Conservation (phyloP, 2,797 vertebrate genomes). For the Halcyon chelicuti region DNA sequence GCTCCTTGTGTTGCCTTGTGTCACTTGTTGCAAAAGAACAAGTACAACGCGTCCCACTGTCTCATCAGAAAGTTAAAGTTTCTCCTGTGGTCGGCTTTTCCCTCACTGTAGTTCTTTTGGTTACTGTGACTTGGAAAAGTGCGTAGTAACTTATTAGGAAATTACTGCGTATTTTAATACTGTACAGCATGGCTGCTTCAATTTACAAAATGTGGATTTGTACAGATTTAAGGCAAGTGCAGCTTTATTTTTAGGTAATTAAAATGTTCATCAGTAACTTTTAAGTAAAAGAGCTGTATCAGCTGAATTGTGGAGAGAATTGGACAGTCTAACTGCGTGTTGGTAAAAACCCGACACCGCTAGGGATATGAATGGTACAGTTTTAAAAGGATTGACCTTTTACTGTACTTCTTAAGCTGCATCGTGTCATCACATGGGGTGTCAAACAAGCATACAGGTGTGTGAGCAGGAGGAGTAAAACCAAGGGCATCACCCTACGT, state of each 20-base stretch:
- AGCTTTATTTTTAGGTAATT: not conserved
- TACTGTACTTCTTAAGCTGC: not conserved
- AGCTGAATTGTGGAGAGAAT: not conserved
- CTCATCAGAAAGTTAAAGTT: not conserved
- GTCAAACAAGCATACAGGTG: not conserved
- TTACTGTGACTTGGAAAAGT: not conserved
- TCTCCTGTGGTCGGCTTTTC: not conserved
- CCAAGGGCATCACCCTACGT: not conserved
- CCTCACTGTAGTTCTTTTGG: not conserved
- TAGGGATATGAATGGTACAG: not conserved
- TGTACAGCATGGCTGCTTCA: not conserved
- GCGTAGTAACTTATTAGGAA: not conserved
- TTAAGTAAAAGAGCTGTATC: not conserved
- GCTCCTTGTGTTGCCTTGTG: not conserved
- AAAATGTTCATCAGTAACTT: not conserved
- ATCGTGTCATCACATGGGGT: not conserved
- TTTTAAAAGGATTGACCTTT: not conserved
- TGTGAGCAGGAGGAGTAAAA: not conserved
- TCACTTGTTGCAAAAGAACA: rapidly evolving
- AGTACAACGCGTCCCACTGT: not conserved
- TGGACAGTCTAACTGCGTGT: not conserved
- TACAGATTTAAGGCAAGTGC: not conserved
- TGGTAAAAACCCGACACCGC: rapidly evolving
- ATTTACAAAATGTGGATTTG: not conserved
- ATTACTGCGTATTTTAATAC: not conserved